phyloP scores from a whole-genome alignment of 1,140 invertebrate genomes.

The Temnothorax curvispinosus region DNA sequence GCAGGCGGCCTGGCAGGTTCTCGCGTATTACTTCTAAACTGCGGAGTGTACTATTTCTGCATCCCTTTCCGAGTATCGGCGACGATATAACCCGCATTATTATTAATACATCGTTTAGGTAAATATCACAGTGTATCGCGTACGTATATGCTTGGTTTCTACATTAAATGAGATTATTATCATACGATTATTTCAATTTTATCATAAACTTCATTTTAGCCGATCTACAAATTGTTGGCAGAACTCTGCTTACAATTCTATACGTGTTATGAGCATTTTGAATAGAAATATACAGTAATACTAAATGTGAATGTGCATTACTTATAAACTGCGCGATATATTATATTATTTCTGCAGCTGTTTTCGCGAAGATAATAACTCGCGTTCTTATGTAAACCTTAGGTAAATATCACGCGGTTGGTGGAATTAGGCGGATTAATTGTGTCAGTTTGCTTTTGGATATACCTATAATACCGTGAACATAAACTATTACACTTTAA shows the following conservation, averaged over 20 bases:
- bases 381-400: constrained; percentile 22
- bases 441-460: not conserved
- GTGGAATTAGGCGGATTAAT: constrained; percentile 4
- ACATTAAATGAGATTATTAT: not conserved
- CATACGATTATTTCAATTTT: not conserved
- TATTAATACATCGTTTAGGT: constrained; percentile 47
- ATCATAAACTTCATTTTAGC: not conserved
- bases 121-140: constrained; percentile 15
- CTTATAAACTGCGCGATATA: not conserved
- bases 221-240: not conserved
- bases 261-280: not conserved
- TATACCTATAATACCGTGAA: not conserved
- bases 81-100: constrained; percentile 39
- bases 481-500: not conserved
- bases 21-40: constrained; percentile 58
- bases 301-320: not conserved
- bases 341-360: constrained; percentile 5
- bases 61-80: constrained; percentile 34
- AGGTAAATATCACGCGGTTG: constrained; percentile 28
- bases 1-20: constrained; percentile 44
- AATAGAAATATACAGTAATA: not conserved
- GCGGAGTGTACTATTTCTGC: constrained; percentile 30
- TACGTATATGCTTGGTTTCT: not conserved
- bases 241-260: not conserved
- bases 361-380: not conserved